phyloP scores from a whole-genome alignment of 37 sponge, comb jelly and placozoan species.

The Petrosia ficiformis region DNA sequence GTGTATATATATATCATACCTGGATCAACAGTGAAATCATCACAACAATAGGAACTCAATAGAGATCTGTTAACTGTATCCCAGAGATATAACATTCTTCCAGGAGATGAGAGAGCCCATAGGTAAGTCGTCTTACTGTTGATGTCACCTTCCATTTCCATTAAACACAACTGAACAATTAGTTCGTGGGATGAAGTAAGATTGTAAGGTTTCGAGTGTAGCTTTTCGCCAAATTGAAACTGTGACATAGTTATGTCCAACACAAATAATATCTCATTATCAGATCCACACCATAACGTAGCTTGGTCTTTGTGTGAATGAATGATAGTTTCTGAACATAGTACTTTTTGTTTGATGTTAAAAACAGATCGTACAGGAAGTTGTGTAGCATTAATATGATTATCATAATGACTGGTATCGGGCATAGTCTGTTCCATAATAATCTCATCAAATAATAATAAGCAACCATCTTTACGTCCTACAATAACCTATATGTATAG shows the following conservation, averaged over 20 bases:
- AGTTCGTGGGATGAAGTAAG: too few species aligned
- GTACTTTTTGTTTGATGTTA: constrained; percentile 19
- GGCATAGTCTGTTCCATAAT: constrained; percentile 30
- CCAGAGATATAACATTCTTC: constrained; percentile 57
- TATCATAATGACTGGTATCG: constrained; percentile 51
- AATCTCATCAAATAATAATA: constrained; percentile 62
- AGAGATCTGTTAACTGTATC: constrained; percentile 22
- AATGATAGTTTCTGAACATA: constrained; percentile 8
- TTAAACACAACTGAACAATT: too few species aligned
- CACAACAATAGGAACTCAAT: constrained; percentile 15
- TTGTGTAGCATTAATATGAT: constrained; percentile 25
- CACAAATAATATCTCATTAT: constrained; percentile 35
- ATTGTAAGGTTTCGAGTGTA: constrained; percentile 15
- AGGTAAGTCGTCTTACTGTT: constrained; percentile 11
- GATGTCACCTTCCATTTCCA: not conserved
- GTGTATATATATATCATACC: constrained; percentile 10
- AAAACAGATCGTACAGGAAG: constrained; percentile 63
- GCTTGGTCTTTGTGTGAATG: not conserved
- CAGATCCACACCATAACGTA: constrained; percentile 46
- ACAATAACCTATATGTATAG: constrained; percentile 58
- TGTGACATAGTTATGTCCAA: constrained; percentile 17
- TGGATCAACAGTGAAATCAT: constrained; percentile 23
- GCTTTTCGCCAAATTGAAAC: constrained; percentile 36
- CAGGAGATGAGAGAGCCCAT: too few species aligned
- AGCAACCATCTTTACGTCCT: constrained; percentile 53